These are phyloP conservation scores for Aplysia californica DNA, from an alignment of 1,140 invertebrate species.

Conservation along the genomic window DNA sequence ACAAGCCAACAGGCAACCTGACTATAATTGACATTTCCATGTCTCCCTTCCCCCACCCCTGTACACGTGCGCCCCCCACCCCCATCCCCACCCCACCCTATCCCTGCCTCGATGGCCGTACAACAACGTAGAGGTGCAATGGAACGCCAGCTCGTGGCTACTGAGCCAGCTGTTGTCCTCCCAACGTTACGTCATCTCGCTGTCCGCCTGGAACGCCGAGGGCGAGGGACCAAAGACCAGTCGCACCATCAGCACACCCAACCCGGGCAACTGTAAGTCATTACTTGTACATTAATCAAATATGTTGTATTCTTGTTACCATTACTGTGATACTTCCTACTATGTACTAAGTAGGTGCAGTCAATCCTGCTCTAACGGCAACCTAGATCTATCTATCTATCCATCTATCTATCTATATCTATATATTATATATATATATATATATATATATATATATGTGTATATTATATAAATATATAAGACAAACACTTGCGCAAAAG, in stretches of 20 bases:
- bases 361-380: background rate
- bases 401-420: no score
- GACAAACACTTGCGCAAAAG: no score
- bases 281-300: no score
- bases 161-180: conserved; percentile 81
- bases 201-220: conserved; percentile 83
- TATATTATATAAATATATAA: no score
- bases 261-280: conserved; percentile 50
- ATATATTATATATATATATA: no score
- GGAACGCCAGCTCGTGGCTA: conserved; percentile 73
- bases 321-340: background rate
- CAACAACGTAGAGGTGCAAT: conserved; percentile 82
- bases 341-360: background rate
- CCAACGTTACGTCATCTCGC: conserved; percentile 80
- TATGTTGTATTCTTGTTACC: conserved; percentile 6
- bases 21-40: no score
- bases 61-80: no score
- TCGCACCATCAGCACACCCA: conserved; percentile 74
- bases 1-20: no score
- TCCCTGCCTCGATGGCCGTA: no score
- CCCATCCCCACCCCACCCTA: no score
- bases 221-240: conserved; percentile 81
- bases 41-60: no score
- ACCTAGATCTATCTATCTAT: background rate
- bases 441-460: no score